Evolutionary conservation across 2,113 vertebrate genomes (phyloP).

Genomic region (Parotia lawesii): DNA sequence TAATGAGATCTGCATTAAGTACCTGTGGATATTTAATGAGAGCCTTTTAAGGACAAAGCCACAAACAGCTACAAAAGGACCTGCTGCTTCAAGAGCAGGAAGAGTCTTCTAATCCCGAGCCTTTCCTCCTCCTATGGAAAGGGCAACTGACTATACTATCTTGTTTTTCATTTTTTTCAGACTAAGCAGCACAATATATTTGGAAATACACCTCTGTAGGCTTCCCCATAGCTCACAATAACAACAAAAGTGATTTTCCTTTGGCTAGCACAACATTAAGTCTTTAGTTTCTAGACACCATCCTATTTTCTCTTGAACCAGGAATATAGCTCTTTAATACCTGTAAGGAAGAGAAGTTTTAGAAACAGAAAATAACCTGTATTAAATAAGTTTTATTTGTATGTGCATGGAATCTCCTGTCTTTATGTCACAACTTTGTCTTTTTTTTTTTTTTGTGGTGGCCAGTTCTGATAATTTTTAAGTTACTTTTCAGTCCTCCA

Average conservation of each 20-base stretch:
- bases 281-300: neutral
- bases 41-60: slow-evolving; percentile 25
- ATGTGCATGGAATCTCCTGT: neutral
- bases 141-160: neutral
- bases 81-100: neutral
- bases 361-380: neutral
- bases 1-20: neutral
- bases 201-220: neutral
- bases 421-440: neutral
- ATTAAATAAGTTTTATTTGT: neutral
- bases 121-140: neutral
- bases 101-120: neutral
- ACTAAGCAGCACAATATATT: neutral
- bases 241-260: neutral
- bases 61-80: neutral
- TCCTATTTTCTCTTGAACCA: neutral
- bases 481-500: neutral
- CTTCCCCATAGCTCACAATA: neutral
- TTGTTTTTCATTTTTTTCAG: neutral
- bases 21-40: neutral
- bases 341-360: neutral
- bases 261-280: neutral
- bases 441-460: neutral
- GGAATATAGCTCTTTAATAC: neutral
- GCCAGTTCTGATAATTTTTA: neutral